Evolutionary conservation across 2,113 vertebrate genomes (phyloP).

Genomic region (Callocephalon fimbriatum): DNA sequence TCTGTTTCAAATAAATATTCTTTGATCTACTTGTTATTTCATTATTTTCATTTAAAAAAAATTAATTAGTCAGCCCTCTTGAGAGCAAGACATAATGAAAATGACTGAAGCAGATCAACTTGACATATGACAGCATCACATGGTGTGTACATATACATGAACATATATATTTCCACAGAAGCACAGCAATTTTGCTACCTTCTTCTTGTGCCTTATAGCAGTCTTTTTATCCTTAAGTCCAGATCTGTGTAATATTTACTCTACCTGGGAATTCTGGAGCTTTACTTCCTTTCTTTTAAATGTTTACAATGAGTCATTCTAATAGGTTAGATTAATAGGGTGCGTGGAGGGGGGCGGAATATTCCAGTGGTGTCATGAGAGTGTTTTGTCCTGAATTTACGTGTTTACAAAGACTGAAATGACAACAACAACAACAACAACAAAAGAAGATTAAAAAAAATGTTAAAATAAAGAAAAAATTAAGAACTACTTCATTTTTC

Average conservation of each 20-base stretch:
- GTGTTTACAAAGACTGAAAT: neutral
- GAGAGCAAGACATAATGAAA: neutral
- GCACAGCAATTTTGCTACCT: neutral
- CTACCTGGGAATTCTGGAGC: neutral
- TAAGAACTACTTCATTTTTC: neutral
- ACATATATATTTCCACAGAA: neutral
- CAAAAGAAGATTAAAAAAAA: neutral
- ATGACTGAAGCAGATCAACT: neutral
- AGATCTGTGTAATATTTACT: neutral
- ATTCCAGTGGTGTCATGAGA: accelerated
- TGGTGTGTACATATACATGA: accelerated
- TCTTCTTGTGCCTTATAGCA: neutral
- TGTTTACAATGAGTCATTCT: neutral
- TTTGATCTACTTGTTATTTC: neutral
- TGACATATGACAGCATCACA: accelerated
- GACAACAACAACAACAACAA: neutral
- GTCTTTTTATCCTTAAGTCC: neutral
- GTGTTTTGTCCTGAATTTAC: neutral
- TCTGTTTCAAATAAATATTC: neutral
- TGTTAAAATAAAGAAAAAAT: neutral
- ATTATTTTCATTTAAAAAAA: neutral
- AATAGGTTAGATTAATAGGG: neutral
- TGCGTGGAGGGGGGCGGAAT: accelerated
- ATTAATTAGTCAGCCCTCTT: neutral
- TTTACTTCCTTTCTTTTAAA: neutral